Conservation (phyloP, 2,888 invertebrate species). For the Spodoptera exigua region DNA sequence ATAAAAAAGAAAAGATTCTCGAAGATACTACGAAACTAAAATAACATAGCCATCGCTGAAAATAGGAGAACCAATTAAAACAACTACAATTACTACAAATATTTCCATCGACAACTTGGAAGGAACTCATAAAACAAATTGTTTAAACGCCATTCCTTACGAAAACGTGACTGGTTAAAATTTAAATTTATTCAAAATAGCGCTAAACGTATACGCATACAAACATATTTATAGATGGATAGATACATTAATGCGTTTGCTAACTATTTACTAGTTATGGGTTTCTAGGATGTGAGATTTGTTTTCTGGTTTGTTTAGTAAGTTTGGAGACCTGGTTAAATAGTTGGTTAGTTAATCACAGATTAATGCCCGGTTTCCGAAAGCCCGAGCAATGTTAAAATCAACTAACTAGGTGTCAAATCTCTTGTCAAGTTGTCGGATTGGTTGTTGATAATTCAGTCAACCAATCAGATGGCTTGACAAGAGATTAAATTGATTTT, state of each 20-base stretch:
- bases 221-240: too few relatives aligned
- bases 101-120: constrained; percentile 20
- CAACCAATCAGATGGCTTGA: too few relatives aligned
- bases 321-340: neutral
- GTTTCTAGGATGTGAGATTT: constrained; percentile 10
- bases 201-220: constrained; percentile 41
- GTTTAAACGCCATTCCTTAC: constrained; percentile 23
- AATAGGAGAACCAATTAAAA: constrained; percentile 10
- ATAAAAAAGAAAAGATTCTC: too few relatives aligned
- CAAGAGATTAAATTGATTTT: too few relatives aligned
- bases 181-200: constrained; percentile 48
- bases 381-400: too few relatives aligned
- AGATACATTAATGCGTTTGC: constrained; percentile 31
- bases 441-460: too few relatives aligned
- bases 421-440: too few relatives aligned
- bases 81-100: constrained; percentile 1
- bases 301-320: constrained; percentile 6
- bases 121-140: constrained; percentile 43
- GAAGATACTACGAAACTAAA: neutral
- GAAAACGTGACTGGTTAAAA: constrained; percentile 44
- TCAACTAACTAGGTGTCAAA: too few relatives aligned
- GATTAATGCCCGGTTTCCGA: too few relatives aligned
- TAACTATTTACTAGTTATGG: constrained; percentile 19
- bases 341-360: neutral
- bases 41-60: neutral